Conservation (phyloP, 2,888 invertebrate species). For the Herminia tarsipennalis region DNA sequence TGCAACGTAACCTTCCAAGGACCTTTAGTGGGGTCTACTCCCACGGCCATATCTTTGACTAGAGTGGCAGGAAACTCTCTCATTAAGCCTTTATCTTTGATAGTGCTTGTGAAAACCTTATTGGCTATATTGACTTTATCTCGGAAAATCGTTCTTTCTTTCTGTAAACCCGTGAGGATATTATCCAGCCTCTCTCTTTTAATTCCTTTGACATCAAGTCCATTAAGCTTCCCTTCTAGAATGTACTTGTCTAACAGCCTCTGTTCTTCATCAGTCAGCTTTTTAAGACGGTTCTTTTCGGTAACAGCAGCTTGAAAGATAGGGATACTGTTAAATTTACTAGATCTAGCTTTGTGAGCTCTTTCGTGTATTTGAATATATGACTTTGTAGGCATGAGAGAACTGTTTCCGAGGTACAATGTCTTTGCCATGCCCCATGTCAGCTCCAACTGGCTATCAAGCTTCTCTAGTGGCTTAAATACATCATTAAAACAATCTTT, state of each 20-base stretch:
- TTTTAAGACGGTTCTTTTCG: slow-evolving; percentile 75
- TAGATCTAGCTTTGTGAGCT: slow-evolving; percentile 89
- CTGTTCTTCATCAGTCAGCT: slow-evolving; percentile 86
- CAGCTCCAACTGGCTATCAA: slow-evolving; percentile 90
- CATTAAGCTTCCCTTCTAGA: slow-evolving; percentile 93
- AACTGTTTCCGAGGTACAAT: slow-evolving; percentile 91
- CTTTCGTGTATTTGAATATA: slow-evolving; percentile 93
- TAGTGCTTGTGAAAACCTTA: slow-evolving; percentile 87
- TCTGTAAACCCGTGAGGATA: slow-evolving; percentile 81
- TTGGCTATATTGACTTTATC: slow-evolving; percentile 88
- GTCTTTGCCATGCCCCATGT: slow-evolving; percentile 96
- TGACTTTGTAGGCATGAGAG: slow-evolving; percentile 91
- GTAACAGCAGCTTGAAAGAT: slow-evolving; percentile 90
- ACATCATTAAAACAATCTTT: slow-evolving; percentile 89
- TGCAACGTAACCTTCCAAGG: slow-evolving; percentile 95
- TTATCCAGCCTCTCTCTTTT: slow-evolving; percentile 74
- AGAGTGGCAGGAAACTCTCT: slow-evolving; percentile 91
- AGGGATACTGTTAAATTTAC: slow-evolving; percentile 89
- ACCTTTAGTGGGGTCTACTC: slow-evolving; percentile 88
- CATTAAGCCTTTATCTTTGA: slow-evolving; percentile 88
- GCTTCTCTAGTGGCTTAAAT: slow-evolving; percentile 90
- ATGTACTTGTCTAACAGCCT: slow-evolving; percentile 91
- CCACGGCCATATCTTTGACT: slow-evolving; percentile 87
- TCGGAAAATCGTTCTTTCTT: slow-evolving; percentile 87
- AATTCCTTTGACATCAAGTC: slow-evolving; percentile 87